These are phyloP conservation scores for Actinia tenebrosa DNA, from an alignment of 64 coral and sea anemone species.

Conservation along the genomic window DNA sequence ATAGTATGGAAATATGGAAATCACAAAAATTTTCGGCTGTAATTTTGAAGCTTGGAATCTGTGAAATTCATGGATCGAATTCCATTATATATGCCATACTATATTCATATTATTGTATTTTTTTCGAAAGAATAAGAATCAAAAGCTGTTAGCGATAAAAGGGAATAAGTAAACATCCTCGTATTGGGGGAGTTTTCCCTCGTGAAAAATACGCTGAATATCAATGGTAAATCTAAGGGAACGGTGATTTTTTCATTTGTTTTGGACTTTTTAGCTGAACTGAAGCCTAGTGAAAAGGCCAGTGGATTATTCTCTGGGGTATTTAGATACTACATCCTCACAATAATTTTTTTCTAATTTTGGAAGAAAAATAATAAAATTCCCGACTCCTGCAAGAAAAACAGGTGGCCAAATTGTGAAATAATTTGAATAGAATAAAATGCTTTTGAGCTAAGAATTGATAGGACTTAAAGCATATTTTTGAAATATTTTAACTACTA, in stretches of 20 bases:
- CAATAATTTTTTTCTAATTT: not conserved
- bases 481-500: not conserved
- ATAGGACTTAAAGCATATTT: not conserved
- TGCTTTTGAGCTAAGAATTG: not conserved
- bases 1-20: too few species aligned
- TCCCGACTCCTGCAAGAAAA: not conserved
- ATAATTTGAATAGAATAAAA: not conserved
- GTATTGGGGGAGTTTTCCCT: not conserved
- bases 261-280: conserved; percentile 1
- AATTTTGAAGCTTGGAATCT: too few species aligned
- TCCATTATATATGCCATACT: too few species aligned
- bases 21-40: too few species aligned
- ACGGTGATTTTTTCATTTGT: not conserved
- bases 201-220: not conserved
- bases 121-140: too few species aligned
- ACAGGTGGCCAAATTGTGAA: not conserved
- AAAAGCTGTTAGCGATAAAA: too few species aligned
- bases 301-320: not conserved
- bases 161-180: too few species aligned
- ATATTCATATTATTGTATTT: too few species aligned
- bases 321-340: not conserved
- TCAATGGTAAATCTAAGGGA: not conserved
- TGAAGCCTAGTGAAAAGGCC: not conserved
- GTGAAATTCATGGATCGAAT: too few species aligned
- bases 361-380: not conserved